These are phyloP conservation scores for Echinarachnius parma DNA, from an alignment of 53 echinoderm and acorn worm species.

Conservation along the genomic window DNA sequence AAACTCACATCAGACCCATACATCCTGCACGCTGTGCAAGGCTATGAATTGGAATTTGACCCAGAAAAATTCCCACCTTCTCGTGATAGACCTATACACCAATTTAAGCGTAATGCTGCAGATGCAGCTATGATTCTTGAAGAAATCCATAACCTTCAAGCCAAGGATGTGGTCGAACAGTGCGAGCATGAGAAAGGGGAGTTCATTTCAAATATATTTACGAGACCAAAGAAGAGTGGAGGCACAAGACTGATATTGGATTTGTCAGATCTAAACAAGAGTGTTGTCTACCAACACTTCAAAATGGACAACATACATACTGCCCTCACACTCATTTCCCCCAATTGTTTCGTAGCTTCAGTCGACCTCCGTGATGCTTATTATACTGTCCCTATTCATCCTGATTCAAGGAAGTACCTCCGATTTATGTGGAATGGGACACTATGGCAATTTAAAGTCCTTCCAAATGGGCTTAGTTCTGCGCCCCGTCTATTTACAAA, in stretches of 20 bases:
- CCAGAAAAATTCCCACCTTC: background rate
- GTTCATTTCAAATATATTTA: conserved; percentile 2
- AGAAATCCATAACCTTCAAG: background rate
- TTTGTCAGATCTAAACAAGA: conserved; percentile 3
- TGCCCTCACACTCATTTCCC: conserved; percentile 6
- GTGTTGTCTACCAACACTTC: conserved; percentile 3
- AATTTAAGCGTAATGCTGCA: background rate
- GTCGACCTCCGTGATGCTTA: conserved; percentile 24
- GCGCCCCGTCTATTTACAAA: conserved; percentile 43
- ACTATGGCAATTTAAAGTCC: background rate
- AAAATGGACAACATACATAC: conserved; percentile 20
- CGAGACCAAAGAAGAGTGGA: conserved; percentile 5
- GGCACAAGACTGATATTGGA: conserved; percentile 5
- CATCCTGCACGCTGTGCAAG: background rate
- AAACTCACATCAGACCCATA: background rate
- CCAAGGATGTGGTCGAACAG: background rate
- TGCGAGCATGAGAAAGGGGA: background rate
- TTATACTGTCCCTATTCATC: conserved; percentile 44
- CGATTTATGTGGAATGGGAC: background rate
- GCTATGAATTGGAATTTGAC: background rate
- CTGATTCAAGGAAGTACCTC: background rate
- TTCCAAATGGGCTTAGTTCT: background rate
- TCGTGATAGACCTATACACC: background rate
- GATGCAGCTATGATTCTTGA: background rate
- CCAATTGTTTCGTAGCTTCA: background rate